phyloP scores from a whole-genome alignment of 2,888 invertebrate species.

The Lepidochrysops patricia region DNA sequence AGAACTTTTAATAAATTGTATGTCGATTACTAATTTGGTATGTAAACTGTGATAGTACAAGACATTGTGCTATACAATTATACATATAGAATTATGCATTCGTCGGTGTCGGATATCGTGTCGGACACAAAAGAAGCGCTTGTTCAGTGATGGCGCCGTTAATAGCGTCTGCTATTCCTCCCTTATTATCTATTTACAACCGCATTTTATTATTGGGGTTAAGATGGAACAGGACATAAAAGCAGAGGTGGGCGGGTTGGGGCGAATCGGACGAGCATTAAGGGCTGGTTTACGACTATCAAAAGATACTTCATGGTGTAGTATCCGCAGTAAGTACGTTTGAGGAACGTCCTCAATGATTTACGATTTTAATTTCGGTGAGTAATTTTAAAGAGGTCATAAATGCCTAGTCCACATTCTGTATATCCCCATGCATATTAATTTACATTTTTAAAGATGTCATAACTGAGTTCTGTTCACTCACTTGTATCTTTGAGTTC shows the following conservation, averaged over 20 bases:
- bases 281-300: conserved; percentile 72
- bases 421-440: too few relatives aligned
- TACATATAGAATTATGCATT: too few relatives aligned
- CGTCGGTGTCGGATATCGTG: too few relatives aligned
- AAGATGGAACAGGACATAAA: conserved; percentile 58
- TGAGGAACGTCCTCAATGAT: conserved; percentile 25
- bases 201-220: conserved; percentile 75
- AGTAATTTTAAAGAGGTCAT: conserved; percentile 22
- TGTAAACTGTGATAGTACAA: too few relatives aligned
- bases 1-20: too few relatives aligned
- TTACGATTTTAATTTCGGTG: conserved; percentile 27
- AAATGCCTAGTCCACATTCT: too few relatives aligned
- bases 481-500: background rate
- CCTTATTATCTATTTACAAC: conserved; percentile 74
- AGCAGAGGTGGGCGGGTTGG: conserved; percentile 50
- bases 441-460: too few relatives aligned
- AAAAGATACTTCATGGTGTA: conserved; percentile 70
- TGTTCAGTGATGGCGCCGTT: conserved; percentile 57
- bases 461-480: background rate
- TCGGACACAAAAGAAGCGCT: too few relatives aligned
- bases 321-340: conserved; percentile 59
- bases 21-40: too few relatives aligned
- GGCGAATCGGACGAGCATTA: conserved; percentile 63
- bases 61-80: too few relatives aligned
- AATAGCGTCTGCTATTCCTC: conserved; percentile 62